Conservation (phyloP, 1,140 invertebrate genomes). For the Formica exsecta region DNA sequence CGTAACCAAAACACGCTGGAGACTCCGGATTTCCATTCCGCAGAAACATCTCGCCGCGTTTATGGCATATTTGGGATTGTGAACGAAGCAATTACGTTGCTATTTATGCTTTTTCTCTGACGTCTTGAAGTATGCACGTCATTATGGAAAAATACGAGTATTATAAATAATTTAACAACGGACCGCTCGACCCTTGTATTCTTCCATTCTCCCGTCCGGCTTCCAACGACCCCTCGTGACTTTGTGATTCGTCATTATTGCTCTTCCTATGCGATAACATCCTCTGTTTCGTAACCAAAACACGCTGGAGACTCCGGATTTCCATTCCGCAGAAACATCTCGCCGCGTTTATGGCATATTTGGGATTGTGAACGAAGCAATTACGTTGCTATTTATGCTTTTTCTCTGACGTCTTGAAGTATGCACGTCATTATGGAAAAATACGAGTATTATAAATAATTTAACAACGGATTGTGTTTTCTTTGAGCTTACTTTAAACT, state of each 20-base stretch:
- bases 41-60: not conserved
- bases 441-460: not conserved
- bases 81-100: not conserved
- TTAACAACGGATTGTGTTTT: not conserved
- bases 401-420: not conserved
- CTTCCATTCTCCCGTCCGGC: not conserved
- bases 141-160: not conserved
- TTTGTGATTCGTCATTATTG: slow-evolving; percentile 57
- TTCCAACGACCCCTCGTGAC: not conserved
- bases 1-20: not conserved
- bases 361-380: not conserved
- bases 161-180: not conserved
- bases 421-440: not conserved
- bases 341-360: not conserved
- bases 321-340: not conserved
- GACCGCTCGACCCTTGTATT: slow-evolving; percentile 8
- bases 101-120: not conserved
- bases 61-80: not conserved
- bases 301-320: not conserved
- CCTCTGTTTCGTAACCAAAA: not conserved
- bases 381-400: not conserved
- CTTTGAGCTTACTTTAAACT: not conserved
- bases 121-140: not conserved
- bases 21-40: not conserved
- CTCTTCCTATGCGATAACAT: not conserved